Base-by-base conservation (phyloP, 2,113 vertebrate genomes). In the Gallinago undulata region DNA sequence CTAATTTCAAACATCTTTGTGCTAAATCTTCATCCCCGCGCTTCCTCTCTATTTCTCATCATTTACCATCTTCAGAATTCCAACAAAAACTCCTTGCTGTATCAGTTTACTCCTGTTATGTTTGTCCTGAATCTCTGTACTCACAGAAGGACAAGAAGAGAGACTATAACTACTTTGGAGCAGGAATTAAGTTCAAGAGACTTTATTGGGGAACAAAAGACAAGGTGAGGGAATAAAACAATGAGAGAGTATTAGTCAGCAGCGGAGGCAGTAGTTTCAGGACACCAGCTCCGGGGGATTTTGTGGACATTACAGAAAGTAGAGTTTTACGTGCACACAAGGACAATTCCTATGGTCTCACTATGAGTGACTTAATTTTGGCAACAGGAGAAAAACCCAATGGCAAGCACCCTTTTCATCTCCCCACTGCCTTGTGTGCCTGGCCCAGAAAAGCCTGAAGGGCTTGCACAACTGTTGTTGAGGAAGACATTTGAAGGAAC, bases 1-100 rank as follows among this genome's bases (percentile, higher is more conserved):
- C 60, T 72, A 7, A 79, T 95, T 96, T 96, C 81, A 90, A 92
- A 95, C 1, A 6, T 69, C 83, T 81, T 86, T 73, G 35, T 84
- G 50, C 35, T 92, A 87, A 82, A 73, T 78, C 80, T 41, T 78
- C 27, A 73, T 96, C 48, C 56, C 57, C 94, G 56, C 43, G 35
- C 43, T 95, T 95, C 69, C 56, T 91, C 86, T 57, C 14, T 43
- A 75, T 60, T 96, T 89, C 64, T 94, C 48, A 82, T 75, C 83
- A 50, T 87, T 89, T 84, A 39, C 70, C 87, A 60, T 6, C 0
- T 62, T 79, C 23, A 74, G 62, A 39, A 45, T 75, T 91, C 73
- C 77, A 95, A 81, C 11, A 91, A 75, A 81, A 94, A 47, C 77
- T 90, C 64, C 33, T 78, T 68, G 80, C 63, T 77, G 2, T 43